Conservation (phyloP, 2,797 vertebrate genomes). For the Pantherophis vulpinus region DNA sequence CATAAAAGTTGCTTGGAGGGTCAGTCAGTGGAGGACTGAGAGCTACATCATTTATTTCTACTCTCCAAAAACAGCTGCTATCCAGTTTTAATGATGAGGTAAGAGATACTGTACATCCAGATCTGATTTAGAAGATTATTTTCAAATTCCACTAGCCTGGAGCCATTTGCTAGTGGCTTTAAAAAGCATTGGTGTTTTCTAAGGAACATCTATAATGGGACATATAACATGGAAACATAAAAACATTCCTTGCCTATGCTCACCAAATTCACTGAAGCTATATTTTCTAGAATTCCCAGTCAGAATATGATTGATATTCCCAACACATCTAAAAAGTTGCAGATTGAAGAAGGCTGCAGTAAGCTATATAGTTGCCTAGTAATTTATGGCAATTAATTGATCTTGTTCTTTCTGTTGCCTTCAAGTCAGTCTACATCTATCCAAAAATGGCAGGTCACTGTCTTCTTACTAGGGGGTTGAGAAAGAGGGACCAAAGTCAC, state of each 20-base stretch:
- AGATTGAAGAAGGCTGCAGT: not conserved
- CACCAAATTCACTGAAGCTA: not conserved
- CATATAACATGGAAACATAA: not conserved
- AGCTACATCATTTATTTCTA: not conserved
- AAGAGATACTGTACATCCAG: not conserved
- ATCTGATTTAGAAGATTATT: too few relatives aligned
- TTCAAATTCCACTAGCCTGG: too few relatives aligned
- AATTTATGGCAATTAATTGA: not conserved
- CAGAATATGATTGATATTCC: not conserved
- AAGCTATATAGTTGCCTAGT: not conserved
- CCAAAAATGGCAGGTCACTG: not conserved
- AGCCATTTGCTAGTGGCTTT: too few relatives aligned
- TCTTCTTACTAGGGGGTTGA: not conserved
- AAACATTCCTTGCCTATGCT: not conserved
- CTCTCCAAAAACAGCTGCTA: not conserved
- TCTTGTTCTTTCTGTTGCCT: not conserved
- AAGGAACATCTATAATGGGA: too few relatives aligned
- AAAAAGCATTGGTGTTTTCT: too few relatives aligned
- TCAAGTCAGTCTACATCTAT: not conserved
- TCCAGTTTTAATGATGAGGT: not conserved
- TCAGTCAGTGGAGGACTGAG: not conserved
- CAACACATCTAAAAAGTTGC: not conserved
- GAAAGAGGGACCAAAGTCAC: not conserved
- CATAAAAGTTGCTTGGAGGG: not conserved
- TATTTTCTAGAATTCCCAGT: not conserved